Evolutionary conservation across 2,113 vertebrate species (phyloP).

Genomic region (Madoqua kirkii): DNA sequence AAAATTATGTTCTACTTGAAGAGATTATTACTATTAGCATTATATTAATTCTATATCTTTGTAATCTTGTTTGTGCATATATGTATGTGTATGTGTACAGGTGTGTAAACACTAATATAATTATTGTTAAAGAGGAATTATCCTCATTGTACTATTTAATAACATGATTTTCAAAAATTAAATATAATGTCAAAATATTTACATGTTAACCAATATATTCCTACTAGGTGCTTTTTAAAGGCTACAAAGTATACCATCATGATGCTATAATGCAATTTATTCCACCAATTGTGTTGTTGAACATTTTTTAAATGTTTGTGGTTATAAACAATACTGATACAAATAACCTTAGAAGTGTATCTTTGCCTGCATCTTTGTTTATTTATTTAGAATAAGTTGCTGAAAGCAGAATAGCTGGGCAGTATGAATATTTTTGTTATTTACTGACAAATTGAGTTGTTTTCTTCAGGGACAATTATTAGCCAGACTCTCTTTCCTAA

Average conservation of each 20-base stretch:
- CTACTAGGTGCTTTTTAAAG: not conserved
- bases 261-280: not conserved
- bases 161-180: not conserved
- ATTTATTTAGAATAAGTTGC: not conserved
- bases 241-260: not conserved
- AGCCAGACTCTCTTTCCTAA: not conserved
- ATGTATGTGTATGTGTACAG: not conserved
- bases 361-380: not conserved
- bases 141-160: not conserved
- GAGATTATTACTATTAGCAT: not conserved
- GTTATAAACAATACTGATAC: not conserved
- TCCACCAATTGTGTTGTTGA: not conserved
- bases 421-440: not conserved
- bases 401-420: not conserved
- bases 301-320: not conserved
- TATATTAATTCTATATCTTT: not conserved
- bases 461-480: not conserved
- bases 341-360: not conserved
- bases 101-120: not conserved
- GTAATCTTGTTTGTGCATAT: not conserved
- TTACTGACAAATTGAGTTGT: not conserved
- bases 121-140: not conserved
- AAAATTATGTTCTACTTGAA: not conserved
- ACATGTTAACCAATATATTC: not conserved
- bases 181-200: not conserved